Evolutionary conservation across 2,888 invertebrate species (phyloP).

Genomic region (Thelaira solivaga): DNA sequence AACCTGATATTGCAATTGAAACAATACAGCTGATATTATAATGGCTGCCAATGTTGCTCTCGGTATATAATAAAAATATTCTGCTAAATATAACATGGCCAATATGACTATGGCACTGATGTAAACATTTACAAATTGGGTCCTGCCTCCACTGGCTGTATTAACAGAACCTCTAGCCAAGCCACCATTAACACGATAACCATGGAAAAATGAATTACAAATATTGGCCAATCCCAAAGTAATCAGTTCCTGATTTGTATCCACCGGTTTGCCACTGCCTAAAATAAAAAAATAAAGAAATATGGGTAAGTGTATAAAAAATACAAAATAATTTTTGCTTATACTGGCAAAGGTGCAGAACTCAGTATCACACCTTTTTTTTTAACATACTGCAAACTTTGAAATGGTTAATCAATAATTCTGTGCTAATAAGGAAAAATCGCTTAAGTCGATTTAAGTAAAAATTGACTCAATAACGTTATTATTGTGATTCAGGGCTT

Average conservation of each 20-base stretch:
- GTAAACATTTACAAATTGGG: conserved; percentile 87
- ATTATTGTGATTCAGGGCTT: no score
- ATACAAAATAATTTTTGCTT: not conserved
- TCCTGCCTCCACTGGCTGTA: conserved; percentile 91
- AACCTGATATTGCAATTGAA: conserved; percentile 92
- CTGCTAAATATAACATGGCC: conserved; percentile 89
- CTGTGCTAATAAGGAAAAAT: no score
- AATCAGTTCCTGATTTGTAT: conserved; percentile 92
- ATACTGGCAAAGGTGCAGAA: no score
- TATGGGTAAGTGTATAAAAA: not conserved
- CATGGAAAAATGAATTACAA: conserved; percentile 88
- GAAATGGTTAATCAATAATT: no score
- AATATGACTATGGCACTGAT: conserved; percentile 88
- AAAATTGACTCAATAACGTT: no score
- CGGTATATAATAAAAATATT: conserved; percentile 90
- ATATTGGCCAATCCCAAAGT: conserved; percentile 87
- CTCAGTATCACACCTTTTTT: no score
- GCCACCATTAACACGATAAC: conserved; percentile 88
- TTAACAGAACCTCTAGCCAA: conserved; percentile 89
- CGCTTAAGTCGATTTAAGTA: no score
- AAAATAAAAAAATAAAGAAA: not conserved
- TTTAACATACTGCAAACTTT: no score
- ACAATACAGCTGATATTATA: conserved; percentile 92
- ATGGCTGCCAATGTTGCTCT: conserved; percentile 91
- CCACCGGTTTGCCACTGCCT: conserved; percentile 86